These are phyloP conservation scores for Geothlypis trichas DNA, from an alignment of 2,113 vertebrate genomes.

Conservation along the genomic window DNA sequence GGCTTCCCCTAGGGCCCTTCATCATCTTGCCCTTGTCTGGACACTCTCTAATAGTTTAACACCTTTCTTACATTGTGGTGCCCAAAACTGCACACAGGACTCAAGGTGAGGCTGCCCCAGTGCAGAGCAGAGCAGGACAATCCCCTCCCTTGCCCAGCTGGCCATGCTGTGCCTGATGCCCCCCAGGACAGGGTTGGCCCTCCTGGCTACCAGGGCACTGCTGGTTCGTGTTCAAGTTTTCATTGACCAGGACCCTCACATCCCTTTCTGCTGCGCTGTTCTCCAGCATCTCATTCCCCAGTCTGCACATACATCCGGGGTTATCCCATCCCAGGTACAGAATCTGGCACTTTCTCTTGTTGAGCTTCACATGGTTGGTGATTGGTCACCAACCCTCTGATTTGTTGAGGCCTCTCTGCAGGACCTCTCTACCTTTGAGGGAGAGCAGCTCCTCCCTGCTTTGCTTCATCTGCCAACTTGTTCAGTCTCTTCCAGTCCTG, in stretches of 20 bases:
- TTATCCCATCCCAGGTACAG: background rate
- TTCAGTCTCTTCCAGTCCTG: background rate
- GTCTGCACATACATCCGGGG: background rate
- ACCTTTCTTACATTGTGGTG: background rate
- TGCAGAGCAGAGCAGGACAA: background rate
- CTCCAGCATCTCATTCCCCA: background rate
- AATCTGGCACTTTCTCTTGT: background rate
- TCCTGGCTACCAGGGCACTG: background rate
- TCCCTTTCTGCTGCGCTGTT: background rate
- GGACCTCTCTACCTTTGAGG: background rate
- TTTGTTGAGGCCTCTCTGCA: background rate
- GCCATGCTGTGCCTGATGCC: background rate
- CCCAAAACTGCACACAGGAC: background rate
- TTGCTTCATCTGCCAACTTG: background rate
- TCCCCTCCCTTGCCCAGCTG: background rate
- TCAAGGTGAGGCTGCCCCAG: accelerated
- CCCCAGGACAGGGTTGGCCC: accelerated
- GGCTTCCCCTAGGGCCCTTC: background rate
- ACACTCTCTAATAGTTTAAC: background rate
- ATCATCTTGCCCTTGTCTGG: background rate
- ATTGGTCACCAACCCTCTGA: background rate
- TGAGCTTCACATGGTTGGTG: background rate
- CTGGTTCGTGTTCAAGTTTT: accelerated
- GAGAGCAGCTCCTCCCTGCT: background rate
- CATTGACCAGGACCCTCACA: accelerated